Evolutionary conservation across 1,140 invertebrate species (phyloP).

Genomic region (Hycleus cichorii): DNA sequence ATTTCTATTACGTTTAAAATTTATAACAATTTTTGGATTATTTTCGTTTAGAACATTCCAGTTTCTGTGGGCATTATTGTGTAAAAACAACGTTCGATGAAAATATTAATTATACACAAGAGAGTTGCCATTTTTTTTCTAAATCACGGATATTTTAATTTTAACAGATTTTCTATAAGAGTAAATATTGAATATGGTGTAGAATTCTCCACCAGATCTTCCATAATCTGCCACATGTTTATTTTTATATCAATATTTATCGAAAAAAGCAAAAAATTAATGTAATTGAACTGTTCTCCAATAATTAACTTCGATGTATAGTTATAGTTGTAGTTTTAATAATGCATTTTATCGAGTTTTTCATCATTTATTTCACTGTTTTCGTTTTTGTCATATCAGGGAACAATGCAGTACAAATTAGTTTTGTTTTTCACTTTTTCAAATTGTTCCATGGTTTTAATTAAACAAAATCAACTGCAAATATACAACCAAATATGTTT

Average conservation of each 20-base stretch:
- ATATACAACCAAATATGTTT: slow-evolving; percentile 31
- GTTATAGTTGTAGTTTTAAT: slow-evolving; percentile 13
- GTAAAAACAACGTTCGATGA: too few relatives aligned
- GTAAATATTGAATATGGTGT: too few relatives aligned
- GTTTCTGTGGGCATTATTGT: slow-evolving; percentile 7
- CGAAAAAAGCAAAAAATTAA: background rate
- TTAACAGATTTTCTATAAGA: too few relatives aligned
- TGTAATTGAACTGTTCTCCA: background rate
- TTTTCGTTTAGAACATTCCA: slow-evolving; percentile 12
- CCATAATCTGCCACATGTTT: background rate
- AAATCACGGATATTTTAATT: too few relatives aligned
- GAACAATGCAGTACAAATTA: slow-evolving; percentile 33
- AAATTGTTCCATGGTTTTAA: slow-evolving; percentile 23
- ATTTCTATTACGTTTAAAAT: background rate
- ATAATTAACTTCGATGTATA: slow-evolving; percentile 16
- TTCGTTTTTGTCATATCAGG: slow-evolving; percentile 9
- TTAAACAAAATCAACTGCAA: slow-evolving; percentile 1
- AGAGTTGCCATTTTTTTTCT: too few relatives aligned
- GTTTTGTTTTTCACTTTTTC: slow-evolving; percentile 13
- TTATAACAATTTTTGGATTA: too few relatives aligned
- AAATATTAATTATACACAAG: too few relatives aligned
- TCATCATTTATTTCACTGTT: slow-evolving; percentile 4
- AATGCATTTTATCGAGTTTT: slow-evolving; percentile 5
- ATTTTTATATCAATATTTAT: background rate
- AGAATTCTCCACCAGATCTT: too few relatives aligned